Conservation (phyloP, 2,113 vertebrate species). For the Bos indicus region DNA sequence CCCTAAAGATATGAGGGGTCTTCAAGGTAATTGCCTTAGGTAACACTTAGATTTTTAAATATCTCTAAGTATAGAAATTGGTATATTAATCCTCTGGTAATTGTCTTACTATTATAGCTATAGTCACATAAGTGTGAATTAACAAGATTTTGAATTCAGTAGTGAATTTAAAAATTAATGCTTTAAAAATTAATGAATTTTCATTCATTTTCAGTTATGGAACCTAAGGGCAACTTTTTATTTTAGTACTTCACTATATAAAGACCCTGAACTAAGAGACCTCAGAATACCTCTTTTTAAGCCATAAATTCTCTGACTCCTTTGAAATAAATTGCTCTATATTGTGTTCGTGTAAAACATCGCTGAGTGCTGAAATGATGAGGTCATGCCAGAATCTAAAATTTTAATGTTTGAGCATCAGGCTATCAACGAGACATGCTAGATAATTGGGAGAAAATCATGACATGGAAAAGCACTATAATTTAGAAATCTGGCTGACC, state of each 20-base stretch:
- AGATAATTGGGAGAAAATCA: conserved; percentile 6
- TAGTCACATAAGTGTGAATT: conserved; percentile 60
- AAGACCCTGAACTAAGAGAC: neutral
- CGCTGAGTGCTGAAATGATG: neutral
- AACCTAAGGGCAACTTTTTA: conserved; percentile 20
- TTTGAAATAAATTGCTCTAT: conserved; percentile 6
- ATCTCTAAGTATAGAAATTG: conserved; percentile 81
- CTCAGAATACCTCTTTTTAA: conserved; percentile 43
- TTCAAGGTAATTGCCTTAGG: conserved; percentile 85
- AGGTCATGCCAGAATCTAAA: conserved; percentile 34
- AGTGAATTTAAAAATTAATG: conserved; percentile 54
- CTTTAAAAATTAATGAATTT: neutral
- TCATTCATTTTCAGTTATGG: conserved; percentile 49
- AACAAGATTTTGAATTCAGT: conserved; percentile 53
- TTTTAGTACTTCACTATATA: neutral
- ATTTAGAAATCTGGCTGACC: conserved; percentile 55
- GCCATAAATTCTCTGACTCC: neutral
- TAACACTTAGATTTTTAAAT: conserved; percentile 86
- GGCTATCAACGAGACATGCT: neutral
- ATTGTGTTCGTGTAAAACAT: conserved; percentile 4
- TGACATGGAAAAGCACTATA: conserved; percentile 29
- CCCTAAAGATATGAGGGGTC: conserved; percentile 83
- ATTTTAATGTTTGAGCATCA: conserved; percentile 43
- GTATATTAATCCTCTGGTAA: conserved; percentile 77
- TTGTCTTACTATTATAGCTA: conserved; percentile 69